Conservation (phyloP, 2,113 vertebrate species). For the Tachuris rubrigastra region DNA sequence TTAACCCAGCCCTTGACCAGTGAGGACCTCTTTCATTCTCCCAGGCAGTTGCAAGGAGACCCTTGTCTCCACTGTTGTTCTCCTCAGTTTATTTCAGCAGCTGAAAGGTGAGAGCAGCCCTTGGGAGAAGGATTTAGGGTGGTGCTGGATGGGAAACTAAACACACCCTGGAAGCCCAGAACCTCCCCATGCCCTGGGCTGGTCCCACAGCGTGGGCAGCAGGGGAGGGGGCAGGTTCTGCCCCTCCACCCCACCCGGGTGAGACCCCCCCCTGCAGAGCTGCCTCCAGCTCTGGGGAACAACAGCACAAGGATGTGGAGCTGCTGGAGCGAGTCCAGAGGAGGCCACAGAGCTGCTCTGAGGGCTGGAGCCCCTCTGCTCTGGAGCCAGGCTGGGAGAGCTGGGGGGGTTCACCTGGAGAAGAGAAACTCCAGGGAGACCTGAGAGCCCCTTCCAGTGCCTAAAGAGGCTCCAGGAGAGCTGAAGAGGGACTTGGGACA, state of each 20-base stretch:
- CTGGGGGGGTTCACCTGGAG: background rate
- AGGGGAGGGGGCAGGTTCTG: background rate
- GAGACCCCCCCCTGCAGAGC: background rate
- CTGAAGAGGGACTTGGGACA: background rate
- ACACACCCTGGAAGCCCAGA: too few relatives aligned
- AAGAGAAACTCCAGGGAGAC: accelerated
- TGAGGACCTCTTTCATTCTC: background rate
- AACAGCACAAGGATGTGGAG: accelerated
- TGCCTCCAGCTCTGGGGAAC: background rate
- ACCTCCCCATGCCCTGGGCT: background rate
- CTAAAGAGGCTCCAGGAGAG: background rate
- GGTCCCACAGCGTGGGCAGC: background rate
- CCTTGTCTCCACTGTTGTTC: background rate
- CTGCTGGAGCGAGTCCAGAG: background rate
- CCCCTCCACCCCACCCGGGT: background rate
- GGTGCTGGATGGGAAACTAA: background rate
- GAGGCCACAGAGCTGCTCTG: accelerated
- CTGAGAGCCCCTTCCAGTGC: background rate
- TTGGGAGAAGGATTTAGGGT: background rate
- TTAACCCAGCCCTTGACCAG: background rate
- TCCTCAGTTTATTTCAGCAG: background rate
- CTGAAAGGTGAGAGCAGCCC: background rate
- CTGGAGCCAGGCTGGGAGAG: background rate
- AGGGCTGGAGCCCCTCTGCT: background rate
- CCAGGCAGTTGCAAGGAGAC: background rate